Evolutionary conservation across 2,888 invertebrate species (phyloP).

Genomic region (Malachius bipustulatus): DNA sequence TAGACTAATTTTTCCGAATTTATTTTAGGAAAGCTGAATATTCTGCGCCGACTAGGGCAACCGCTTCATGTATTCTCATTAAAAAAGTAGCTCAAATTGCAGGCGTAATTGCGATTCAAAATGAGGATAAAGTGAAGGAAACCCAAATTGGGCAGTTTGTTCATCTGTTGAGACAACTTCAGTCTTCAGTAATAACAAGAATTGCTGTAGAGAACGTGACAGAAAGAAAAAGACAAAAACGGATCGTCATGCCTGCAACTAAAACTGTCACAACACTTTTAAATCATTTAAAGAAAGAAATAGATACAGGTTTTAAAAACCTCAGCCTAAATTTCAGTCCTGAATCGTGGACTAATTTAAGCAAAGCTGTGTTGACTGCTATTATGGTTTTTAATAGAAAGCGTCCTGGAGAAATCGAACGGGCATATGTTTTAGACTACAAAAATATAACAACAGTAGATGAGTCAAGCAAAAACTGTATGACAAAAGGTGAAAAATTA

Average conservation of each 20-base stretch:
- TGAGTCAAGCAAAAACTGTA: not conserved
- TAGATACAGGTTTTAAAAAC: not conserved
- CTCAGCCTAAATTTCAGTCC: not conserved
- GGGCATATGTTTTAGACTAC: not conserved
- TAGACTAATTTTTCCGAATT: not conserved
- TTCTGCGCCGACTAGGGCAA: not conserved
- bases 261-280: not conserved
- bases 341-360: not conserved
- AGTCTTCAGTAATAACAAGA: too few relatives aligned
- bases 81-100: constrained; percentile 1
- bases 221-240: too few relatives aligned
- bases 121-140: not conserved
- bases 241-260: not conserved
- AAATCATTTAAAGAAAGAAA: not conserved
- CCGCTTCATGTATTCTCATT: not conserved
- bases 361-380: constrained; percentile 1
- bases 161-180: too few relatives aligned
- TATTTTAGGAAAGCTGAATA: not conserved
- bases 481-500: not conserved
- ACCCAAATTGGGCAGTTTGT: not conserved
- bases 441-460: not conserved
- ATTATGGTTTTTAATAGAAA: not conserved
- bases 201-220: too few relatives aligned
- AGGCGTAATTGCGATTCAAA: not conserved
- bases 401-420: not conserved